Base-by-base conservation (phyloP, 2,888 invertebrate species). In the Tenthredo livida region DNA sequence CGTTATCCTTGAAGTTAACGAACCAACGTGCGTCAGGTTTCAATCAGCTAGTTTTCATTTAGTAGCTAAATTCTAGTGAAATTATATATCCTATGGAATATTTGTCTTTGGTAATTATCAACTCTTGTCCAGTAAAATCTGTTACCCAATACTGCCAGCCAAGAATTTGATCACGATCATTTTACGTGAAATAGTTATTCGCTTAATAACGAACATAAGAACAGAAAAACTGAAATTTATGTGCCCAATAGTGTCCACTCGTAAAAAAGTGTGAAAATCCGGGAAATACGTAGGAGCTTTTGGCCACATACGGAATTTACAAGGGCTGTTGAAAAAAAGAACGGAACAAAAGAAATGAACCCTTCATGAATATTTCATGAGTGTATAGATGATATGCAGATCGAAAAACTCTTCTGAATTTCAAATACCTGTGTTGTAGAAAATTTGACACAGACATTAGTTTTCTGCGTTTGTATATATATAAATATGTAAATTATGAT, bases 1-100 rank as follows among this genome's bases (percentile, higher is more conserved):
- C 77, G 47, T 43, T 47, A 37, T 37, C 15, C 17, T 73, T 5
- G 77, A n/a, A 77, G 47, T 47, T 75, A 75, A 75, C 47, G 43
- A 47, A 47, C 75, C 75, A 21, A 75, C 47, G 75, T 75, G 75
- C 43, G 75, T 75, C 43, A 25, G 75, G 75, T 75, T 75, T 47
- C 75, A 75, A 75, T 75, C 25, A 75, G 9, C 75, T 40, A 37
- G 37, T 47, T 21, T 25, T 15, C 25, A 47, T 75, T 43, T 25
- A 47, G 75, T 33, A n/a, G 10, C 12, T n/a, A 47, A 33, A 75
- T 25, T 25, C 40, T 75, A 15, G 29, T 15, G 47, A 21, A 29
- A 54, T 54, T 29, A 12, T 61, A 61, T 61, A 21, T 5, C 21
- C 12, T 33, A 29, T 29, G 0, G 33, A 33, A 67, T 67, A 17